Evolutionary conservation across 2,797 vertebrate species (phyloP), one percentile per base, ranked within the genome.

Genomic region (Parauchenoglanis ngamensis): DNA sequence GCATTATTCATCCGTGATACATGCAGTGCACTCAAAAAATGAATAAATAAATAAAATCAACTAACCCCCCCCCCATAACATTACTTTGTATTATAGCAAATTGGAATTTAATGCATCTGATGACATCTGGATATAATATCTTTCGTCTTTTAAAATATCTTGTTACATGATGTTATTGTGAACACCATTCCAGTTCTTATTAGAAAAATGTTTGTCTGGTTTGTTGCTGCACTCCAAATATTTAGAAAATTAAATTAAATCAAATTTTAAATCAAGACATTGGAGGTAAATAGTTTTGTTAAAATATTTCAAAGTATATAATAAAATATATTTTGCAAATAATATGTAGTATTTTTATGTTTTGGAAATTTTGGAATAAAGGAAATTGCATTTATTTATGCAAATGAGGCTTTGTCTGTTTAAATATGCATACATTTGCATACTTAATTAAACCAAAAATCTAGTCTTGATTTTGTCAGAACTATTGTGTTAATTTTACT

Each of bases 1-100:
- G 76, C 76, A 78, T 78, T 78, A 78, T 78, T 35, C 52, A 35
- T 57, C 76, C 8, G 35, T 56, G 28, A 78, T 78, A 57, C 52
- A 21, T 31, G 46, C n/a, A 54, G 49, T 28, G n/a, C 6, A 52
- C 17, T 7, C 3, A 19, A 21, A 17, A 67, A 19, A 70, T 1
- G 46, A 23, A 23, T 23, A 12, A 17, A 15, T 17, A 0, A 76
- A n/a, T 1, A 7, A 77, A 28, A 77, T 35, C 35, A 35, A 35
- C 35, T 35, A 35, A 35, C 35, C 35, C 35, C 35, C 31, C 0
- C 5, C 6, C 5, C 49, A 77, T 25, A 28, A 52, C 31, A 28
- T 31, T 7, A 77, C 15, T 17, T 49, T 54, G 2, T 1, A 3
- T 77, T 28, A 28, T 0, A 44, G 8, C 40, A 46, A 68, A 68